phyloP scores from a whole-genome alignment of 2,888 invertebrate genomes.

The Dolichopus griseipennis region DNA sequence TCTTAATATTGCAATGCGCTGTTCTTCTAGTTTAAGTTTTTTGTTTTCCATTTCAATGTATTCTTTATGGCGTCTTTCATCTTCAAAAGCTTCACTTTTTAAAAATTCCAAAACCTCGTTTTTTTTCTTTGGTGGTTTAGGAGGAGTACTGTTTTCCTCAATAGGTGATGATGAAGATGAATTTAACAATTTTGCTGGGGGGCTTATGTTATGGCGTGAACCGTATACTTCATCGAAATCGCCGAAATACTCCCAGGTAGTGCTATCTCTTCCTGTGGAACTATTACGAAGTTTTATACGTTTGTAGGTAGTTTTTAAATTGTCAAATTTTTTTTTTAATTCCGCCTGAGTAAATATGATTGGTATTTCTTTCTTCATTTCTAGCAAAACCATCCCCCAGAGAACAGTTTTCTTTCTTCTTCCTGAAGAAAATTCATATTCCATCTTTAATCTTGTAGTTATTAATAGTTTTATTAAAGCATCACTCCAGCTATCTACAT shows the following conservation, averaged over 20 bases:
- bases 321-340: too few species aligned
- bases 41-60: too few species aligned
- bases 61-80: neutral
- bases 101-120: neutral
- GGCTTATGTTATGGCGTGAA: slow-evolving; percentile 16
- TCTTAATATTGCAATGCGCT: too few species aligned
- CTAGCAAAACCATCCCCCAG: too few species aligned
- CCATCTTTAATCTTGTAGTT: neutral
- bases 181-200: slow-evolving; percentile 9
- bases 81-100: neutral
- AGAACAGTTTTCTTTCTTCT: slow-evolving; percentile 16
- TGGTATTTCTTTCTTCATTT: too few species aligned
- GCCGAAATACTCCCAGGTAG: slow-evolving; percentile 15
- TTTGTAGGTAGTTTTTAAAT: slow-evolving; percentile 17
- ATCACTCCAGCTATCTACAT: too few species aligned
- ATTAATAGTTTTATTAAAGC: too few species aligned
- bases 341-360: too few species aligned
- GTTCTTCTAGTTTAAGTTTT: too few species aligned
- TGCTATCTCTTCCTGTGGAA: slow-evolving; percentile 15
- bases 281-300: slow-evolving; percentile 17
- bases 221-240: slow-evolving; percentile 19
- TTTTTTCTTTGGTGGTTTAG: neutral
- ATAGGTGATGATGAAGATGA: neutral
- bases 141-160: neutral
- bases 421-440: slow-evolving; percentile 9